phyloP scores from a whole-genome alignment of 1,140 invertebrate genomes.

The Lineus longissimus region DNA sequence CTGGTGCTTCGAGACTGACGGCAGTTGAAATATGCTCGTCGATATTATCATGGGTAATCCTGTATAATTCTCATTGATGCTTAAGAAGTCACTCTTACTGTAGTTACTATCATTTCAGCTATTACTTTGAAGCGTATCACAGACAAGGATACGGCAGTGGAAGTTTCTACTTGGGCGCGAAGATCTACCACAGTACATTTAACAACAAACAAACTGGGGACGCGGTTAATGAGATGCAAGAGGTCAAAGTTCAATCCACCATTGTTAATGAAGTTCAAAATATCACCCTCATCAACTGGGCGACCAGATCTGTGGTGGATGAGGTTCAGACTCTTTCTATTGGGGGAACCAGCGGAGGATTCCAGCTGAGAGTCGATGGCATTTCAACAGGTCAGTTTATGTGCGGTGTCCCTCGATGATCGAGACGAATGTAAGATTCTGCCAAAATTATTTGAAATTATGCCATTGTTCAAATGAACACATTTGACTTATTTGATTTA shows the following conservation, averaged over 20 bases:
- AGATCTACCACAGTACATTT: conserved; percentile 19
- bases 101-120: no score
- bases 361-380: conserved; percentile 22
- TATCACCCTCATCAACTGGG: not conserved
- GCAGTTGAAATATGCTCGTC: no score
- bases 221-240: conserved; percentile 21
- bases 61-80: no score
- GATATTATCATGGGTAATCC: no score
- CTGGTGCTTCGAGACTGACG: no score
- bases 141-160: conserved; percentile 1
- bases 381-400: conserved; percentile 27
- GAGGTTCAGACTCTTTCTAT: conserved; percentile 25
- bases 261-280: conserved; percentile 12
- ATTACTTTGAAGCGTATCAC: conserved; percentile 24
- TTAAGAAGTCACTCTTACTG: no score
- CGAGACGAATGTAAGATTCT: no score
- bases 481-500: no score
- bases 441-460: no score
- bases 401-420: no score
- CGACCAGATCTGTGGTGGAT: conserved; percentile 4
- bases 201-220: conserved; percentile 11
- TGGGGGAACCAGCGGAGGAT: conserved; percentile 14
- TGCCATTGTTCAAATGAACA: no score
- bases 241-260: conserved; percentile 12
- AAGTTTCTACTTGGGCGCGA: conserved; percentile 19